Evolutionary conservation across 64 coral and sea anemone genomes (phyloP).

Genomic region (Montipora foliosa): DNA sequence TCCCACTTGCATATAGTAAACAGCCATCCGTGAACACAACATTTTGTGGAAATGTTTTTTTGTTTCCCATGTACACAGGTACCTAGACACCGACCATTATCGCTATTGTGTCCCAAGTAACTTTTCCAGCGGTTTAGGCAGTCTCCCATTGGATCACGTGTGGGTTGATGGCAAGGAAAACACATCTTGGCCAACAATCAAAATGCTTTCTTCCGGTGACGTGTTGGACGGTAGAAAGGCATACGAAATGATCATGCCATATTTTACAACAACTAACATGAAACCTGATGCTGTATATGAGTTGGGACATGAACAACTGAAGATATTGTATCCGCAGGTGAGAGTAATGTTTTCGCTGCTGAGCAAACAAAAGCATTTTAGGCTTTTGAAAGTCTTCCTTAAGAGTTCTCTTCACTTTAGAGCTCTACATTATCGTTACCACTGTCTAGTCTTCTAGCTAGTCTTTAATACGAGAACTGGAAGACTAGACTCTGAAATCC

Average conservation of each 20-base stretch:
- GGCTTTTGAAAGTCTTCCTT: background rate
- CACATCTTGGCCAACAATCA: slow-evolving; percentile 45
- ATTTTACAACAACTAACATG: slow-evolving; percentile 72
- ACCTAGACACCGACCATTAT: slow-evolving; percentile 74
- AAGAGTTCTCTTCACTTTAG: background rate
- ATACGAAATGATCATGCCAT: slow-evolving; percentile 73
- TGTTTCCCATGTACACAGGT: slow-evolving; percentile 19
- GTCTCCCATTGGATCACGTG: slow-evolving; percentile 81
- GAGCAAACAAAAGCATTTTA: no score
- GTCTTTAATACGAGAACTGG: no score
- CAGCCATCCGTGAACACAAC: no score
- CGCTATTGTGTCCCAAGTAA: slow-evolving; percentile 90
- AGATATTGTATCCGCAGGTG: slow-evolving; percentile 61
- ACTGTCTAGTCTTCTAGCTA: no score
- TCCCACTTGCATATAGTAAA: no score
- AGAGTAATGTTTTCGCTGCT: background rate
- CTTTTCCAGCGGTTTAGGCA: slow-evolving; percentile 87
- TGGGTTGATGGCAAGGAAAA: slow-evolving; percentile 79
- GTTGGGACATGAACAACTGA: slow-evolving; percentile 49
- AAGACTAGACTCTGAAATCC: no score
- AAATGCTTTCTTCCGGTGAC: slow-evolving; percentile 67
- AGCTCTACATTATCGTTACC: background rate
- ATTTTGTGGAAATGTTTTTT: background rate
- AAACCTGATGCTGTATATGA: slow-evolving; percentile 43
- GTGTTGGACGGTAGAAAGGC: slow-evolving; percentile 69